A percentile compares a stretch with the other conserved stretches of the same genome.
Conservation (phyloP, 2,113 vertebrate species). For the Microtus oregoni region DNA sequence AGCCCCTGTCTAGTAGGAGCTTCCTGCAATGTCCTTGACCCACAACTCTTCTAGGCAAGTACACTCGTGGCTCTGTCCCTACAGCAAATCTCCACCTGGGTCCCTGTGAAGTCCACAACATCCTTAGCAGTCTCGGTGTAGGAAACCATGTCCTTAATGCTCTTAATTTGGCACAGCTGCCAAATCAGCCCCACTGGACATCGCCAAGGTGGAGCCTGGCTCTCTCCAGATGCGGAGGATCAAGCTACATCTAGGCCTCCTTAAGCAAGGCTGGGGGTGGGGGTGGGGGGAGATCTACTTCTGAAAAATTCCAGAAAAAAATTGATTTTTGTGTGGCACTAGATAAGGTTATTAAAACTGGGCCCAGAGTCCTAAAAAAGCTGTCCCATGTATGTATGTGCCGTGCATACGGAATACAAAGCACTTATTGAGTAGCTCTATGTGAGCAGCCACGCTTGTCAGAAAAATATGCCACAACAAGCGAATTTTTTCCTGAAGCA, state of each 20-base stretch:
- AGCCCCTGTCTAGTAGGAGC: too few relatives aligned
- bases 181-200: background rate
- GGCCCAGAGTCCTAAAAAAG: background rate
- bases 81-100: background rate
- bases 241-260: background rate
- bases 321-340: background rate
- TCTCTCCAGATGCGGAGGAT: background rate
- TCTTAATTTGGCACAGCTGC: background rate
- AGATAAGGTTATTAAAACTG: background rate
- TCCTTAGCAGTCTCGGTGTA: background rate
- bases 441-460: constrained; percentile 18
- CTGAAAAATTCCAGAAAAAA: constrained; percentile 27
- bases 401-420: background rate
- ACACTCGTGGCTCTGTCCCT: background rate
- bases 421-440: background rate
- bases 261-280: background rate
- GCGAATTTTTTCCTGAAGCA: constrained; percentile 52
- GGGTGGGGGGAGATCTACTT: constrained; percentile 6
- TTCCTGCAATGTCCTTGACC: background rate
- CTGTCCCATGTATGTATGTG: background rate
- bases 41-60: background rate
- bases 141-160: background rate
- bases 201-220: background rate
- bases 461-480: constrained; percentile 34
- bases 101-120: background rate